These are phyloP conservation scores for Botia almorhae DNA, from an alignment of 2,797 vertebrate genomes.

Conservation along the genomic window DNA sequence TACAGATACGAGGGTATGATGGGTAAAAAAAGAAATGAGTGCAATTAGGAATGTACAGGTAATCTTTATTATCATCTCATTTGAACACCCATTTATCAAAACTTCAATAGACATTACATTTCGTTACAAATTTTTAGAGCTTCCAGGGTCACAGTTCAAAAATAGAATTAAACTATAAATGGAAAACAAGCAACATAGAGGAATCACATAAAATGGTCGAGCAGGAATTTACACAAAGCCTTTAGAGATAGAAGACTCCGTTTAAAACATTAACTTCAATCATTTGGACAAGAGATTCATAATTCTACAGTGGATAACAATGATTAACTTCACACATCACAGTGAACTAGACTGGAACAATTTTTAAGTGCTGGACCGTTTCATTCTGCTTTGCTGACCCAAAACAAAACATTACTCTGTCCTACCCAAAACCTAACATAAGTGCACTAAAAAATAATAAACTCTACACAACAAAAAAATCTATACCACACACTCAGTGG, in stretches of 20 bases:
- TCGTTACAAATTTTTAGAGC: neutral
- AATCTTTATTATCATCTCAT: slow-evolving; percentile 51
- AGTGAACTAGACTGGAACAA: slow-evolving; percentile 4
- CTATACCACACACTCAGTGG: slow-evolving; percentile 46
- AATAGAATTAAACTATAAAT: slow-evolving; percentile 19
- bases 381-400: slow-evolving; percentile 8
- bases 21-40: neutral
- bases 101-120: neutral
- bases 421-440: slow-evolving; percentile 23
- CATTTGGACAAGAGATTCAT: neutral
- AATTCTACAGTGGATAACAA: slow-evolving; percentile 15
- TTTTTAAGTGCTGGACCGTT: slow-evolving; percentile 20
- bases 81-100: slow-evolving; percentile 35
- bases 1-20: neutral
- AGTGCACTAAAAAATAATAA: slow-evolving; percentile 44
- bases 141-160: slow-evolving; percentile 21
- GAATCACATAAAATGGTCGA: slow-evolving; percentile 4
- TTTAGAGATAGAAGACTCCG: neutral
- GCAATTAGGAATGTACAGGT: slow-evolving; percentile 36
- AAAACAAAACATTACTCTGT: slow-evolving; percentile 34
- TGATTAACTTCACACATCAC: slow-evolving; percentile 7
- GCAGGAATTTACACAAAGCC: slow-evolving; percentile 35
- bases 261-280: slow-evolving; percentile 3
- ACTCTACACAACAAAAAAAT: neutral
- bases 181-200: slow-evolving; percentile 6